Conservation (phyloP, 2,888 invertebrate species). For the Blera fallax region DNA sequence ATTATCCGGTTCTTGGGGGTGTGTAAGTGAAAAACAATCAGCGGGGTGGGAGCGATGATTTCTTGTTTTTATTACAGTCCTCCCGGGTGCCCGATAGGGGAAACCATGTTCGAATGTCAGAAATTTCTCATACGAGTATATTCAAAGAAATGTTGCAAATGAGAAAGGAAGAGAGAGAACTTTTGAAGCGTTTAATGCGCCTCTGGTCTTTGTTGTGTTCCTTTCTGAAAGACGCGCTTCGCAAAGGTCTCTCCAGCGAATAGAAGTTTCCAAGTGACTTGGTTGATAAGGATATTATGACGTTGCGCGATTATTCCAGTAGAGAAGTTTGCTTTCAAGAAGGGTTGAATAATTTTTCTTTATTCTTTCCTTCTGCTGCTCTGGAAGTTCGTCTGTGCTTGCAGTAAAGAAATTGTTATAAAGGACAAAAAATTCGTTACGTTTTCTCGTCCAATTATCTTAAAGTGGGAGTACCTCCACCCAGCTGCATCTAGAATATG, state of each 20-base stretch:
- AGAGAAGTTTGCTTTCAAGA: conserved; percentile 68
- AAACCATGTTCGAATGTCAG: conserved; percentile 56
- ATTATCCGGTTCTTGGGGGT: conserved; percentile 52
- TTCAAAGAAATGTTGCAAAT: conserved; percentile 45
- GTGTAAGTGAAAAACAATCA: conserved; percentile 69
- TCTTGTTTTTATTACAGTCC: conserved; percentile 54
- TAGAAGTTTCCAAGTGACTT: conserved; percentile 72
- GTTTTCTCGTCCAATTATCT: conserved; percentile 66
- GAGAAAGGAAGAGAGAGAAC: conserved; percentile 22
- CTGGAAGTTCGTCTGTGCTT: conserved; percentile 52
- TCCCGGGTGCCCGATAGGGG: conserved; percentile 5
- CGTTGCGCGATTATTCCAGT: conserved; percentile 70
- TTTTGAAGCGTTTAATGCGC: conserved; percentile 57
- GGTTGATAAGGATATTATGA: conserved; percentile 73
- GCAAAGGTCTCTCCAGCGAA: conserved; percentile 67
- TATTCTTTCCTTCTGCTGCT: conserved; percentile 53
- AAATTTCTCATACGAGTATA: conserved; percentile 8
- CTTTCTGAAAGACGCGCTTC: conserved; percentile 56
- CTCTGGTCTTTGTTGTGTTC: conserved; percentile 57
- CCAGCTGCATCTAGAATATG: conserved; percentile 17
- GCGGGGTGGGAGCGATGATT: conserved; percentile 38
- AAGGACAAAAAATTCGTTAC: conserved; percentile 40
- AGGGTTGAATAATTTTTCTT: conserved; percentile 70
- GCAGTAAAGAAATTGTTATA: conserved; percentile 42
- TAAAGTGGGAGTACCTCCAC: conserved; percentile 26